Base-by-base conservation (phyloP, 2,888 invertebrate species). In the Lumbricus terrestris region DNA sequence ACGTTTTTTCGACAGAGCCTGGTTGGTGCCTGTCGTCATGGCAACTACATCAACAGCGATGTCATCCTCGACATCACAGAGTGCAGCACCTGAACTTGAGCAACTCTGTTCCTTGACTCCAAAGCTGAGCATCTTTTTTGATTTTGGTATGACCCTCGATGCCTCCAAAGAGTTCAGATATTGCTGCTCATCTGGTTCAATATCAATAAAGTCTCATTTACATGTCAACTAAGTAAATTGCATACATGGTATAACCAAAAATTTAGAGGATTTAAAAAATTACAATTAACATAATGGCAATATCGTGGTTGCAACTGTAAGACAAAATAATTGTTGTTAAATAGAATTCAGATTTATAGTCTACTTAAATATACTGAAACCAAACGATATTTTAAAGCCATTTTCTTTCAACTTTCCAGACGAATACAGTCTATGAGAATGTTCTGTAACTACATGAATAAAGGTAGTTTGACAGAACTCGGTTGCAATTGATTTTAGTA, bases 81-180 rank as follows among this genome's bases (percentile, higher is more conserved):
- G 47, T 18, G 20, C 20, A 47, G 23, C 1, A 85, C 8, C 18
- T 35, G 37, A 85, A 35, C 35, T 37, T 34, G 85, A 34, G 34
- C 35, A 85, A 20, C 35, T 37, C 34, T 85, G 85, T 85, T 85
- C 85, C 18, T 37, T 8, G 85, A 2, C 23, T 35, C 15, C 85
- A 85, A 85, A 85, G 35, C 20, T 85, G 85, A 85, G 85, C 85
- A 85, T 85, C 37, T 85, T 85, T 85, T 85, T 85, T 3, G 85
- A 85, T 85, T 35, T 34, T 85, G 85, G 85, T 37, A 35, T 18
- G 8, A 85, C 85, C 35, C 85, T 85, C 23, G 85, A 85, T 85
- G 35, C 35, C 85, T 85, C 37, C 85, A 85, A 33, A 34, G 85
- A 85, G 34, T 85, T 37, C 85, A 85, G 37, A 33, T 85, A 85